Evolutionary conservation across 2,113 vertebrate genomes (phyloP).

Genomic region (Heliornis fulica): DNA sequence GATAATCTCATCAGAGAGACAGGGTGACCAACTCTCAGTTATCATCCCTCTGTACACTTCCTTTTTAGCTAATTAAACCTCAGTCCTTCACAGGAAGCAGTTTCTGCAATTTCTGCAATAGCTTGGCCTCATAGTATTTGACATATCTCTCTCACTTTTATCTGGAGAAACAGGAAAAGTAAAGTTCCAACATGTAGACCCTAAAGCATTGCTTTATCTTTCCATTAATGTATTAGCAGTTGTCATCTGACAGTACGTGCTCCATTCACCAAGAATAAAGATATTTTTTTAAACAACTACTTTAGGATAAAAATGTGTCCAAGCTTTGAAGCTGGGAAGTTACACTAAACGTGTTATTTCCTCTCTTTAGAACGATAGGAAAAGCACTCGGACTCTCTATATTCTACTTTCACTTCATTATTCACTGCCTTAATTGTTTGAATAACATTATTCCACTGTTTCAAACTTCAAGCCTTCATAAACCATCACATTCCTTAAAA

Average conservation of each 20-base stretch:
- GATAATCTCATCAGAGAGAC: conserved; percentile 77
- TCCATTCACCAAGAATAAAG: conserved; percentile 28
- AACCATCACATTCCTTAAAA: not conserved
- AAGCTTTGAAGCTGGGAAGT: not conserved
- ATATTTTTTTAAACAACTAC: conserved; percentile 14
- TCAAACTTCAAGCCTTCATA: not conserved
- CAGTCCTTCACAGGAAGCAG: conserved; percentile 75
- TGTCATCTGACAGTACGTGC: conserved; percentile 56
- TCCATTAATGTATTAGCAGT: conserved; percentile 62
- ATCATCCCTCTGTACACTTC: conserved; percentile 76
- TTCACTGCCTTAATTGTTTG: conserved; percentile 36
- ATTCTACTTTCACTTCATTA: conserved; percentile 50
- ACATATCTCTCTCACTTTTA: conserved; percentile 71
- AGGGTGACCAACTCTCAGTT: conserved; percentile 75
- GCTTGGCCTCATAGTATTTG: conserved; percentile 71
- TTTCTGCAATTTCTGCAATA: conserved; percentile 73
- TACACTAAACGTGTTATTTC: conserved; percentile 11
- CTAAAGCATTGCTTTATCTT: conserved; percentile 71
- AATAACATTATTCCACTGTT: not conserved
- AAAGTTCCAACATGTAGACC: conserved; percentile 68
- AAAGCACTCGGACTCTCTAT: not conserved
- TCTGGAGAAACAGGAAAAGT: conserved; percentile 80
- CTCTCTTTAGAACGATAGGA: not conserved
- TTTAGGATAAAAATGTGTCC: conserved; percentile 28
- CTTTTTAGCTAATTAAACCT: conserved; percentile 82